phyloP scores from a whole-genome alignment of 53 echinoderm and acorn worm species.

The Actinopyga echinites region DNA sequence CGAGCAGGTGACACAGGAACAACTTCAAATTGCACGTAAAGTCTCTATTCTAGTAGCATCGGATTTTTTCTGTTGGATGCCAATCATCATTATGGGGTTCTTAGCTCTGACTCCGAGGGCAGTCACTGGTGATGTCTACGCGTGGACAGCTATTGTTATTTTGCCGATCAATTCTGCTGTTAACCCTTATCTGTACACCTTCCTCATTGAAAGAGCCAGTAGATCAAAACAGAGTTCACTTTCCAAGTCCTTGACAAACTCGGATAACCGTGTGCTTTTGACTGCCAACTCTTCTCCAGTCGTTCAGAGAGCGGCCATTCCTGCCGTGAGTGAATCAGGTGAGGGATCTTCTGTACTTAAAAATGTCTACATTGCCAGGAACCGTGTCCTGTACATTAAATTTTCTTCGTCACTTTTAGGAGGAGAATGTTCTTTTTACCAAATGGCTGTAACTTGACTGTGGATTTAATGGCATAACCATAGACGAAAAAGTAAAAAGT shows the following conservation, averaged over 20 bases:
- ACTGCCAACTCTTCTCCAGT: not conserved
- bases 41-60: slow-evolving; percentile 6
- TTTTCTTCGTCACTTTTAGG: no score
- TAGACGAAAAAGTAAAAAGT: no score
- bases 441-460: no score
- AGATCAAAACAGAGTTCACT: not conserved
- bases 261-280: not conserved
- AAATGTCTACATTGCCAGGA: no score
- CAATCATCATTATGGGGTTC: slow-evolving; percentile 33
- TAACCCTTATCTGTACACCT: slow-evolving; percentile 32
- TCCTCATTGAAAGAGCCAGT: not conserved
- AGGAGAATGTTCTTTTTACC: no score
- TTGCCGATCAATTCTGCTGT: slow-evolving; percentile 31
- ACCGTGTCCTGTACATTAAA: no score
- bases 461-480: no score
- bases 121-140: slow-evolving; percentile 21
- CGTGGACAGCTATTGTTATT: slow-evolving; percentile 25
- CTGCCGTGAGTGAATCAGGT: not conserved
- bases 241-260: not conserved
- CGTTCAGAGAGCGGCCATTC: not conserved
- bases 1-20: slow-evolving; percentile 5
- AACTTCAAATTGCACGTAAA: slow-evolving; percentile 27
- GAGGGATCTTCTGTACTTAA: no score
- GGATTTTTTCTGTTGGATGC: slow-evolving; percentile 37
- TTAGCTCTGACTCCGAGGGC: not conserved